Evolutionary conservation across 2,797 vertebrate genomes (phyloP), one percentile per base, ranked within the genome.

Genomic region (Acanthurus tractus): DNA sequence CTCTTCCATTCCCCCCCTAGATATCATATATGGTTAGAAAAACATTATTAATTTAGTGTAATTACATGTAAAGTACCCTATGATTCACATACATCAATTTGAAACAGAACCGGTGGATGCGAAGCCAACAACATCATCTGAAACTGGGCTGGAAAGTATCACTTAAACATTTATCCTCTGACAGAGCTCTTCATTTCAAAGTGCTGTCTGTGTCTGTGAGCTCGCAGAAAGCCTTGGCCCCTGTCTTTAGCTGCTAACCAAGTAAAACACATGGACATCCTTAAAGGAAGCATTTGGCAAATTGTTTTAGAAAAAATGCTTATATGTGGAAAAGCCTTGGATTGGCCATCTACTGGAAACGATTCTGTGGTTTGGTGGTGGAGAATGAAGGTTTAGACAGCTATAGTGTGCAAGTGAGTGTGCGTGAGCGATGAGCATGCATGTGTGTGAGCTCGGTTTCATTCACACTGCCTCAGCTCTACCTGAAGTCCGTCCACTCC

Each of bases 201-300:
- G 86, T 44, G 65, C 65, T 65, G 72, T 69, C 70, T 84, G 63
- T 50, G 78, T 82, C 73, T 90, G 78, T 87, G 84, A 86, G 83
- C 70, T 73, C 42, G 1, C 29, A 71, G 72, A 48, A 76, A 57
- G 74, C 50, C 56, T 53, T 89, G 88, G 82, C 83, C 80, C 34
- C 66, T 36, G 78, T 66, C 85, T 80, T 87, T 68, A 83, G 82
- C 74, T 82, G 76, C 77, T 83, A 83, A 92, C 91, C 88, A 90
- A 90, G 87, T 89, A 87, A 91, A 93, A 94, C 90, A 93, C 89
- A 92, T 89, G 88, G 90, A 91, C 91, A 92, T 92, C 87, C 89
- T 93, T 91, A 91, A 91, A 94, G 91, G 92, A 94, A 94, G 92
- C 89, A 87, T 94, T 94, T 93, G 92, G 92, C 92, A 92, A 92